Base-by-base conservation (phyloP, 2,113 vertebrate species). In the Phalacrocorax aristotelis region DNA sequence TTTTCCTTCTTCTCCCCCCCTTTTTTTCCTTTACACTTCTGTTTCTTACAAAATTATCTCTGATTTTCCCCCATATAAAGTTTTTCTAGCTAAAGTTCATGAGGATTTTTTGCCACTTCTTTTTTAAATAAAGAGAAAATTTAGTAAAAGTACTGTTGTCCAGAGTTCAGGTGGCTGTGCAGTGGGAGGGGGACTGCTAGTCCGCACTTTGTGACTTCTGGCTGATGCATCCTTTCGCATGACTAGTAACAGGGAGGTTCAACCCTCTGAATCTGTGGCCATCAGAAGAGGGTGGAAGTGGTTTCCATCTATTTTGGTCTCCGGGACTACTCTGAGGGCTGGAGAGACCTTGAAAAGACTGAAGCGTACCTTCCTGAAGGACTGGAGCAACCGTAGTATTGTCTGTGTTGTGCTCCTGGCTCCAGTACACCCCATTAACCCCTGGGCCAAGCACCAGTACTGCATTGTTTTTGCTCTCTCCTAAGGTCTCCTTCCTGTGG, bases 381-480 rank as follows among this genome's bases (percentile, higher is more conserved):
- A n/a, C 49, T 69, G 64, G 52, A 68, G 40, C 44, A 58, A 11
- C 44, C 0, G 0, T 6, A 21, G 25, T 10, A 6, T 15, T 51
- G 46, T 58, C 68, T 11, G 30, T 12, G 6, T 30, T 40, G 38
- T 71, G 26, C 34, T 90, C 23, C 52, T 71, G 26, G 17, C 58
- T 82, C 48, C 38, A 23, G 17, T 13, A 54, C 9, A 19, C 13
- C 19, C 55, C 38, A 15, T 25, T 40, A 52, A 68, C 34, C 49
- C 17, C 22, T 38, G n/a, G 36, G 23, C 83, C 49, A n/a, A 48
- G 72, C 30, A 80, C 26, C 32, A 30, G n/a, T 57, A 64, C 26
- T 0, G 0, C 17, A 5, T 66, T 2, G 0, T 4, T 55, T 44
- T 68, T 82, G 21, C 62, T 82, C 4, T 68, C 29, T 91, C 36